Percentiles rank a stretch among this genome's conserved stretches.
phyloP scores from a whole-genome alignment of 2,113 vertebrate genomes.

The Rhynchopsitta pachyrhyncha region DNA sequence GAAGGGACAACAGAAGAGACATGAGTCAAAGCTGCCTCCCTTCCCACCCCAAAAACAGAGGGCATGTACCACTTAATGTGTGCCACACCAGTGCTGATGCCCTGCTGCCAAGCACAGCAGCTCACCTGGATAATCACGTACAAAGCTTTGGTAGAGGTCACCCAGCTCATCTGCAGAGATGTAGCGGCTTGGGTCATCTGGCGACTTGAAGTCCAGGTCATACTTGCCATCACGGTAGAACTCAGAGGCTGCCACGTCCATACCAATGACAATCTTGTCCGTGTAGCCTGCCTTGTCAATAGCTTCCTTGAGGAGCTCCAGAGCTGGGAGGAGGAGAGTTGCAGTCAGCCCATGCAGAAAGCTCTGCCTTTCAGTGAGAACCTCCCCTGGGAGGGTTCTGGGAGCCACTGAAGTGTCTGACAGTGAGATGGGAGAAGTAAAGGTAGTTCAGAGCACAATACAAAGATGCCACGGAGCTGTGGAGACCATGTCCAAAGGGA shows the following conservation, averaged over 20 bases:
- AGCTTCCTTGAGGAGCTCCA: conserved; percentile 91
- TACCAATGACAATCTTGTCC: conserved; percentile 92
- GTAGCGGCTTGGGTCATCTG: conserved; percentile 86
- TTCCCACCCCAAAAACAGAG: background rate
- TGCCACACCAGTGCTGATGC: background rate
- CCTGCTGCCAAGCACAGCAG: background rate
- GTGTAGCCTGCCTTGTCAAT: conserved; percentile 91
- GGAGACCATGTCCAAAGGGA: background rate
- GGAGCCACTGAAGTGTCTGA: background rate
- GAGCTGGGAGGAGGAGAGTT: conserved; percentile 68
- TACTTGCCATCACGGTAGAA: conserved; percentile 91
- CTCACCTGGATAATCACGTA: conserved; percentile 91
- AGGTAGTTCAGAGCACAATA: background rate
- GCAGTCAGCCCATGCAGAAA: background rate
- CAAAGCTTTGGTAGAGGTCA: conserved; percentile 89
- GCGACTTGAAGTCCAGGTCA: conserved; percentile 92
- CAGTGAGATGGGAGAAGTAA: background rate
- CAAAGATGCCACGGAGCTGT: background rate
- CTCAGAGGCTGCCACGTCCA: conserved; percentile 92
- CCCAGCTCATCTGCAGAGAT: conserved; percentile 88
- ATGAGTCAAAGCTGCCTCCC: background rate
- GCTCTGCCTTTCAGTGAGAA: background rate
- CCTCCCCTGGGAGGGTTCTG: background rate
- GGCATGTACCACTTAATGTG: background rate
- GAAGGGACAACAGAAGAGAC: background rate